Evolutionary conservation across 2,888 invertebrate genomes (phyloP).

Genomic region (Pecten maximus): DNA sequence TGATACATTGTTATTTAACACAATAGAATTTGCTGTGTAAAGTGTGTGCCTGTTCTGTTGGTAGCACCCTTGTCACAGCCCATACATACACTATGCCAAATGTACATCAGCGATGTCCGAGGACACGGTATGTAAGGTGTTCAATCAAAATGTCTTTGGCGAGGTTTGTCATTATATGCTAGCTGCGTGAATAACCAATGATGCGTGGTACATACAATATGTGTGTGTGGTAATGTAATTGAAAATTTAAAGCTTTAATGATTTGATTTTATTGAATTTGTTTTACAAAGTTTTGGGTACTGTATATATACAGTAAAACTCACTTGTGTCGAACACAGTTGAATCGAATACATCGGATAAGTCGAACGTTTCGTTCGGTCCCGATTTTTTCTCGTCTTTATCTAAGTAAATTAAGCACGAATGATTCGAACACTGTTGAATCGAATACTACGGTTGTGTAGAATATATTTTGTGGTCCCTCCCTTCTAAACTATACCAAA

Average conservation of each 20-base stretch:
- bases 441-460: too few species aligned
- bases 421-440: too few species aligned
- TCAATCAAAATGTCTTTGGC: not conserved
- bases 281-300: not conserved
- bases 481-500: too few species aligned
- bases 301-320: too few species aligned
- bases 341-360: too few species aligned
- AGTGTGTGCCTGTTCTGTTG: conserved; percentile 17
- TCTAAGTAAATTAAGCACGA: too few species aligned
- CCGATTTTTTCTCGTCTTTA: too few species aligned
- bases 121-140: conserved; percentile 22
- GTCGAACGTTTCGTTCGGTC: too few species aligned
- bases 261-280: too few species aligned
- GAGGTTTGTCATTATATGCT: not conserved
- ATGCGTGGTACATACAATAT: not conserved
- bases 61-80: conserved; percentile 9
- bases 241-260: not conserved
- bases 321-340: too few species aligned
- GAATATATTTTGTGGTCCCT: too few species aligned
- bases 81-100: conserved; percentile 26
- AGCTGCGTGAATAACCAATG: not conserved
- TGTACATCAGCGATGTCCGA: not conserved
- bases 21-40: not conserved
- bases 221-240: not conserved
- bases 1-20: not conserved